phyloP scores from a whole-genome alignment of 2,797 vertebrate species.

The Loris lydekkerianus region DNA sequence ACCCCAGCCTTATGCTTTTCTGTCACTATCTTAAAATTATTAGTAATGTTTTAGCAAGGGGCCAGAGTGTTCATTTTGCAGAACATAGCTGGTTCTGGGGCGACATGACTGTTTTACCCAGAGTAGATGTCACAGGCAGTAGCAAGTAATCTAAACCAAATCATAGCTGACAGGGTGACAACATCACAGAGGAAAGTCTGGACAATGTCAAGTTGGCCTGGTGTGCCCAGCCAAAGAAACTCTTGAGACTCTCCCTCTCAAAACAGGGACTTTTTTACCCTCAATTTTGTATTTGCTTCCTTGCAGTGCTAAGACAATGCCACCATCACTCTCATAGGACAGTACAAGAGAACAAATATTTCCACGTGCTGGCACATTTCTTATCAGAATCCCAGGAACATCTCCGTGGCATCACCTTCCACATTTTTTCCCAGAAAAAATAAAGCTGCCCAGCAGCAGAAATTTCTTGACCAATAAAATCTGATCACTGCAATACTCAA shows the following conservation, averaged over 20 bases:
- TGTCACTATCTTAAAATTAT: background rate
- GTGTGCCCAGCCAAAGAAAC: background rate
- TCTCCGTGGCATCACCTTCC: background rate
- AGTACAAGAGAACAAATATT: background rate
- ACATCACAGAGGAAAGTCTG: background rate
- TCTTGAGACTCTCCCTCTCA: background rate
- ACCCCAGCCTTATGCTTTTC: background rate
- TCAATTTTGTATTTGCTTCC: conserved; percentile 25
- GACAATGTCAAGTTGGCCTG: background rate
- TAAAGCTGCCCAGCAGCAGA: background rate
- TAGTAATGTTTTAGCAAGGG: background rate
- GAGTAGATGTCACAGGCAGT: background rate
- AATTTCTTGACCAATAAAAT: conserved; percentile 65
- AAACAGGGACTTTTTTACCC: background rate
- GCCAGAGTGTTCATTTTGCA: background rate
- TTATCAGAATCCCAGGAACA: background rate
- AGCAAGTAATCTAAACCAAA: background rate
- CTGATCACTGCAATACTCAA: background rate
- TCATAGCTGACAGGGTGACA: background rate
- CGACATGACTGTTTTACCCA: background rate
- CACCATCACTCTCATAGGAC: background rate
- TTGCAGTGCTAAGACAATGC: background rate
- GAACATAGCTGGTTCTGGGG: background rate
- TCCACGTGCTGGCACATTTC: background rate
- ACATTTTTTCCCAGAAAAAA: conserved; percentile 13